These are phyloP conservation scores for Prunella strophiata DNA, from an alignment of 2,797 vertebrate species.

Conservation along the genomic window DNA sequence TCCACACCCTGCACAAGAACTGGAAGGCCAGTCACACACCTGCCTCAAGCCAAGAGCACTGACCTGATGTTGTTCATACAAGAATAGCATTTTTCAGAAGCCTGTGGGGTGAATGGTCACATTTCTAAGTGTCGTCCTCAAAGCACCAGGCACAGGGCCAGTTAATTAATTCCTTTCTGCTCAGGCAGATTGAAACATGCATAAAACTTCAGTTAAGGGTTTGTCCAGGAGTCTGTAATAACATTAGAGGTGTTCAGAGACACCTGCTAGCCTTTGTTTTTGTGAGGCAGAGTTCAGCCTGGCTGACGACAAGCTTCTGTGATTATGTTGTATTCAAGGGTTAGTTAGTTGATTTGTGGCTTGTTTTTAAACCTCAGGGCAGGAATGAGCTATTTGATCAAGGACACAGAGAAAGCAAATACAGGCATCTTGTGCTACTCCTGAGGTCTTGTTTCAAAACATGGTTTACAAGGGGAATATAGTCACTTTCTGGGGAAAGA, in stretches of 20 bases:
- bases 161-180: not conserved
- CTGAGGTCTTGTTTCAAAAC: not conserved
- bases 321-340: not conserved
- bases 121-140: not conserved
- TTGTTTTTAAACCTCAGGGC: not conserved
- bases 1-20: not conserved
- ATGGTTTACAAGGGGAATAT: not conserved
- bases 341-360: not conserved
- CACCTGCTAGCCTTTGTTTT: not conserved
- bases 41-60: not conserved
- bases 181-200: not conserved
- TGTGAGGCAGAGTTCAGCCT: not conserved
- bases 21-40: not conserved
- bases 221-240: not conserved
- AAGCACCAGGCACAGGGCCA: not conserved
- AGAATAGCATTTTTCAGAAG: not conserved
- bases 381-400: not conserved
- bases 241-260: not conserved
- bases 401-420: not conserved
- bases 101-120: not conserved
- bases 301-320: not conserved
- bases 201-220: not conserved
- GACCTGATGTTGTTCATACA: not conserved
- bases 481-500: not conserved
- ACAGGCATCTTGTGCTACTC: not conserved